phyloP scores from a whole-genome alignment of 2,797 vertebrate genomes.

The Chiroxiphia lanceolata region DNA sequence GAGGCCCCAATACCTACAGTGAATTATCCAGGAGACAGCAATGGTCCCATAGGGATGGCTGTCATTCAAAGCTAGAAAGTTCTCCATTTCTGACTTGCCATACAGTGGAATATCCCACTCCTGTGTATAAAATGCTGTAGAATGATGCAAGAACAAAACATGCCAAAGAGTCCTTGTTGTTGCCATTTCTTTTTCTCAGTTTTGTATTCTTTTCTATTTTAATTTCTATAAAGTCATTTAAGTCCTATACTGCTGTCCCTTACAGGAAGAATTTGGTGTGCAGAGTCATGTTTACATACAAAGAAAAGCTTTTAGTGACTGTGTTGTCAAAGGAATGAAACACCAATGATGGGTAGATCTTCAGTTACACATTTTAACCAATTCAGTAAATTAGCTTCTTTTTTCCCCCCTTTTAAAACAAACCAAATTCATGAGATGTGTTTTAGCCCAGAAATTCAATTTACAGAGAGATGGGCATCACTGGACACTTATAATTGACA shows the following conservation, averaged over 20 bases:
- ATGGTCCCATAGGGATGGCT: not conserved
- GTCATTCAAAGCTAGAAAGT: not conserved
- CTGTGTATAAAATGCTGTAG: not conserved
- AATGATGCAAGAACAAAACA: not conserved
- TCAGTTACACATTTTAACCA: not conserved
- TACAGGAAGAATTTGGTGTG: not conserved
- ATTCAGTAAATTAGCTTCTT: not conserved
- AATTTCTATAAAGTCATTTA: not conserved
- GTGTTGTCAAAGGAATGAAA: not conserved
- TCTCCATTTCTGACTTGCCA: not conserved
- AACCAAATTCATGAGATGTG: not conserved
- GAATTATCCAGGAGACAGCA: not conserved
- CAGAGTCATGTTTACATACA: not conserved
- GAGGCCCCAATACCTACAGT: not conserved
- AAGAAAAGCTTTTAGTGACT: not conserved
- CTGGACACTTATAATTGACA: accelerated
- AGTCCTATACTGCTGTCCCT: not conserved
- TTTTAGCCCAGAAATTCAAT: not conserved
- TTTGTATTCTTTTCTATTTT: not conserved
- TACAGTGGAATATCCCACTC: not conserved
- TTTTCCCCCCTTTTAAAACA: not conserved
- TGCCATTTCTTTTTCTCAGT: not conserved
- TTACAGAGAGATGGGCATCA: not conserved
- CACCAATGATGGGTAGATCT: not conserved
- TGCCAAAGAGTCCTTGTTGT: not conserved